These are phyloP conservation scores for Epinephelus lanceolatus DNA, from an alignment of 2,113 vertebrate species.

Conservation along the genomic window DNA sequence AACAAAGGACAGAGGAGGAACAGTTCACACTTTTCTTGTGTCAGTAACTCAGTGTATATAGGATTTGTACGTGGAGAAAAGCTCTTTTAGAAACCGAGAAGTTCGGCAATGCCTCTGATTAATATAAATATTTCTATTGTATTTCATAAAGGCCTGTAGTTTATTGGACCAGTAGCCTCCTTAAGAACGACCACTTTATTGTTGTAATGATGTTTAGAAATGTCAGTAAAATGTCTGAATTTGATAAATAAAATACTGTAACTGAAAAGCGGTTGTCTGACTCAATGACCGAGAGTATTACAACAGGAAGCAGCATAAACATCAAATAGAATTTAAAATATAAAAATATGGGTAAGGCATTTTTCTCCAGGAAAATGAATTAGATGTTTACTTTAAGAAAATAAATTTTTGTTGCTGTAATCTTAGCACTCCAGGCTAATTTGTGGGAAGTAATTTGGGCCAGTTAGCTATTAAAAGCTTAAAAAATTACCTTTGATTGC, in stretches of 20 bases:
- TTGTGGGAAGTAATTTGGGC: background rate
- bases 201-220: conserved; percentile 68
- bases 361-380: no score
- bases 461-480: no score
- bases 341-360: background rate
- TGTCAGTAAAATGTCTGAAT: conserved; percentile 57
- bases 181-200: conserved; percentile 52
- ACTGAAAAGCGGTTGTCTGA: conserved; percentile 20
- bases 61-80: conserved; percentile 73
- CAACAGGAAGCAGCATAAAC: background rate
- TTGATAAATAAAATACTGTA: conserved; percentile 74
- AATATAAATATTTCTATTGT: conserved; percentile 82
- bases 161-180: conserved; percentile 60
- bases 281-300: background rate
- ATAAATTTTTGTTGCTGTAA: background rate
- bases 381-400: background rate
- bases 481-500: no score
- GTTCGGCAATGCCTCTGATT: conserved; percentile 66
- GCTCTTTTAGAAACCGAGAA: conserved; percentile 78
- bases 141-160: conserved; percentile 69
- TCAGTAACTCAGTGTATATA: conserved; percentile 71
- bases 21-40: conserved; percentile 61
- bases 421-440: background rate
- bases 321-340: background rate
- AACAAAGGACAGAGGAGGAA: conserved; percentile 46